Evolutionary conservation across 2,113 vertebrate genomes (phyloP).

Genomic region (Brachyhypopomus occidentalis): DNA sequence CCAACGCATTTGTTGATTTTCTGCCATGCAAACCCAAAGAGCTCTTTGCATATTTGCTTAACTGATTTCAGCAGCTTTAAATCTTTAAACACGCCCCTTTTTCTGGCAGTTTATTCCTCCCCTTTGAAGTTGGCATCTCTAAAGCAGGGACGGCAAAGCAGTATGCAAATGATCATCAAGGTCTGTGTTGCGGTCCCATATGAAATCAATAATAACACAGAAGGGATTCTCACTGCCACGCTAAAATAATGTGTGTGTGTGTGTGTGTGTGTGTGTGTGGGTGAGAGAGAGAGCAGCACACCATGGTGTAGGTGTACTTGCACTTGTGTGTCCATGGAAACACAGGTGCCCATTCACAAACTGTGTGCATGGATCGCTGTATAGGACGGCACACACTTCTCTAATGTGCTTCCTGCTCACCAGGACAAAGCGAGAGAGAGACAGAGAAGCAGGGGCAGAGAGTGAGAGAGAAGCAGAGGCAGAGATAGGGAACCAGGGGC

Average conservation of each 20-base stretch:
- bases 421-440: neutral
- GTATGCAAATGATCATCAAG: conserved; percentile 59
- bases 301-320: conserved; percentile 34
- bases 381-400: neutral
- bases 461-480: neutral
- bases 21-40: conserved; percentile 46
- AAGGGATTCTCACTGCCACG: conserved; percentile 34
- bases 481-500: neutral
- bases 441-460: neutral
- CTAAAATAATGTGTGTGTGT: conserved; percentile 53
- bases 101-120: conserved; percentile 56
- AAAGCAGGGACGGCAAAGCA: conserved; percentile 46
- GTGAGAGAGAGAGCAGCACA: conserved; percentile 9
- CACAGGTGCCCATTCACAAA: conserved; percentile 53
- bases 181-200: conserved; percentile 22
- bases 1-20: conserved; percentile 59
- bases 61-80: conserved; percentile 64
- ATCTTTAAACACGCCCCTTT: conserved; percentile 60
- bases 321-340: conserved; percentile 31
- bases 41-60: conserved; percentile 60
- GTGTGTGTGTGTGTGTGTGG: conserved; percentile 19
- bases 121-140: conserved; percentile 61
- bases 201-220: conserved; percentile 56
- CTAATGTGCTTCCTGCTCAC: too few relatives aligned
- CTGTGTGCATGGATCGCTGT: conserved; percentile 44